A percentile compares a stretch with the other conserved stretches of the same genome.
These are phyloP conservation scores for Aurelia sp. DNA, from an alignment of 30 jellyfish, hydroid and myxozoan genomes.

Conservation along the genomic window DNA sequence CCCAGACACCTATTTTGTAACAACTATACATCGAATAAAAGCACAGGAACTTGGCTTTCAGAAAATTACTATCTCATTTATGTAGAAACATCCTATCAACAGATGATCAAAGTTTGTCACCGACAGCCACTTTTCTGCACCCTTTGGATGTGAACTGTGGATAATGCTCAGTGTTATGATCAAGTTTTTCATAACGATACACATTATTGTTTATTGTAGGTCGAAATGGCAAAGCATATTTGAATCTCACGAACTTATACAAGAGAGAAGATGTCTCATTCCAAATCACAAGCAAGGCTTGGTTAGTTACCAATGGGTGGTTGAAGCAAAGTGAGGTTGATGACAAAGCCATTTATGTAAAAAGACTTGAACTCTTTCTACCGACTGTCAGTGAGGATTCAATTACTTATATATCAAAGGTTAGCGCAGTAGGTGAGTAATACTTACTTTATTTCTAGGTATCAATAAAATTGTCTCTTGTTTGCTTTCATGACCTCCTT, in stretches of 20 bases:
- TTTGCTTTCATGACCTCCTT: too few species aligned
- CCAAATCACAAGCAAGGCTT: constrained; percentile 34
- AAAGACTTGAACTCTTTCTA: constrained; percentile 9
- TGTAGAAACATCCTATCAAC: too few species aligned
- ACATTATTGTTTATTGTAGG: not conserved
- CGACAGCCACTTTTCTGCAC: too few species aligned
- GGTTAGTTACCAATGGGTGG: constrained; percentile 57
- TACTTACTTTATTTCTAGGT: not conserved
- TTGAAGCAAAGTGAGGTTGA: constrained; percentile 31
- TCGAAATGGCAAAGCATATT: constrained; percentile 12
- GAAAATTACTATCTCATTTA: too few species aligned
- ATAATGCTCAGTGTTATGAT: too few species aligned
- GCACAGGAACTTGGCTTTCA: too few species aligned
- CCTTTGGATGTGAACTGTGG: too few species aligned
- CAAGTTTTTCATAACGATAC: too few species aligned
- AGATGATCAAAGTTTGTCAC: too few species aligned
- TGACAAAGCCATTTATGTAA: constrained; percentile 6
- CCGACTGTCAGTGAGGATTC: constrained; percentile 28
- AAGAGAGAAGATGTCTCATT: constrained; percentile 23
- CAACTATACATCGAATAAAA: too few species aligned
- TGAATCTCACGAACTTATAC: constrained; percentile 25
- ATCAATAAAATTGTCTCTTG: too few species aligned
- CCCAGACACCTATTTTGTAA: too few species aligned
- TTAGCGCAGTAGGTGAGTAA: constrained; percentile 19
- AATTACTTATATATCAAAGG: constrained; percentile 6